Percentiles rank a stretch among this genome's conserved stretches.
phyloP scores from a whole-genome alignment of 2,888 invertebrate species.

The Drosophila colorata region DNA sequence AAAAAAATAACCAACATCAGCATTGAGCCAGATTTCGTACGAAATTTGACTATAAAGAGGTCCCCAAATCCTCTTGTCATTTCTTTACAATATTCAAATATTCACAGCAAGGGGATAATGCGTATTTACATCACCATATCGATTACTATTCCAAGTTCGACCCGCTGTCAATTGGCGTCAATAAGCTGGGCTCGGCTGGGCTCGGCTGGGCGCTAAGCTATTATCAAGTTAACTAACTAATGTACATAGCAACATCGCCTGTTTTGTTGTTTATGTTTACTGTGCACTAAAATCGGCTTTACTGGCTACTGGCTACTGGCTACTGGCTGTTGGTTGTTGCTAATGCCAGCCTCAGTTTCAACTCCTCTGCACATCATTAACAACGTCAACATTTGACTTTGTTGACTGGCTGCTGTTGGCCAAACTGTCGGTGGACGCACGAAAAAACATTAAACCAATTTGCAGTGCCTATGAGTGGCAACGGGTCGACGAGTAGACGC shows the following conservation, averaged over 20 bases:
- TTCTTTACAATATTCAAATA: background rate
- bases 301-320: constrained; percentile 8
- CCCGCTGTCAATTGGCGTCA: constrained; percentile 32
- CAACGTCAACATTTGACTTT: constrained; percentile 79
- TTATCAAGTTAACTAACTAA: constrained; percentile 62
- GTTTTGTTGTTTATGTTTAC: constrained; percentile 40
- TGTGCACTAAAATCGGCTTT: constrained; percentile 50
- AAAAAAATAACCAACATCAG: too few species aligned
- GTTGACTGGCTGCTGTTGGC: constrained; percentile 60
- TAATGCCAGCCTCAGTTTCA: background rate
- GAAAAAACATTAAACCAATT: constrained; percentile 75
- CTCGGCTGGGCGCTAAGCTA: constrained; percentile 24
- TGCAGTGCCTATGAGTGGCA: constrained; percentile 57
- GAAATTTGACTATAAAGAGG: too few species aligned
- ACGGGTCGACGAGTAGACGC: constrained; percentile 15
- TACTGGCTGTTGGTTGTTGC: background rate
- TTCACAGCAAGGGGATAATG: background rate
- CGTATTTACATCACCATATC: background rate
- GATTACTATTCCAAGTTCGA: constrained; percentile 6
- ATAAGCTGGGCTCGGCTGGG: constrained; percentile 35
- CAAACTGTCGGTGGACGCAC: constrained; percentile 56
- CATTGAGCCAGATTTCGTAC: too few species aligned
- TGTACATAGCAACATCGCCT: background rate
- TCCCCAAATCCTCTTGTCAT: too few species aligned
- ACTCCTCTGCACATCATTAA: constrained; percentile 67